Conservation (phyloP, 2,797 vertebrate species). For the Discoglossus pictus region DNA sequence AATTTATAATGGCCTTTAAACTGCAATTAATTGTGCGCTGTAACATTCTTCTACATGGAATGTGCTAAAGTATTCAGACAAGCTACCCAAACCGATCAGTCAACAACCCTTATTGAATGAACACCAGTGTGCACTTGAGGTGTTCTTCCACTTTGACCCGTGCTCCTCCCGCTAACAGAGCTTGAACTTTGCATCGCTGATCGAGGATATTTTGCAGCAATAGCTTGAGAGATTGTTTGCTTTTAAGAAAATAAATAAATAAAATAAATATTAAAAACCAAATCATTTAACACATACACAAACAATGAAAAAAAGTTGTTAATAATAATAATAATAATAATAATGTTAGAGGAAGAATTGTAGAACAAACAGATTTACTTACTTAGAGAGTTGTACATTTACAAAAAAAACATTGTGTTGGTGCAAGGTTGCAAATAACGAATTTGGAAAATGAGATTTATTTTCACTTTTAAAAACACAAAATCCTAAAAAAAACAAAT, state of each 20-base stretch:
- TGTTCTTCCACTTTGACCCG: conserved; percentile 63
- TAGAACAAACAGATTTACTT: too few species aligned
- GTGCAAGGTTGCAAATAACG: too few species aligned
- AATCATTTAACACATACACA: too few species aligned
- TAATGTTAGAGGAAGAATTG: too few species aligned
- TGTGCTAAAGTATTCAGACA: neutral
- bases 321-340: too few species aligned
- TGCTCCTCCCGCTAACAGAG: conserved; percentile 60
- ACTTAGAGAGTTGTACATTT: too few species aligned
- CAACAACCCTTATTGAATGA: conserved; percentile 90
- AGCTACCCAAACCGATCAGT: conserved; percentile 64
- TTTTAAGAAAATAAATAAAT: conserved; percentile 62
- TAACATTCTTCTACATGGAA: neutral
- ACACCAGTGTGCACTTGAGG: conserved; percentile 63
- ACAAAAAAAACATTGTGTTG: too few species aligned
- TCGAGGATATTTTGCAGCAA: conserved; percentile 84
- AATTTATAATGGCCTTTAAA: too few species aligned
- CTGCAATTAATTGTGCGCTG: neutral
- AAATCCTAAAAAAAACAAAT: too few species aligned
- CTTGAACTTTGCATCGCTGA: conserved; percentile 70
- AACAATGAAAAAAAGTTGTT: too few species aligned
- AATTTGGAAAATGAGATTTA: too few species aligned
- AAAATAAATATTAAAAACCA: neutral
- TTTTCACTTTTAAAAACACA: too few species aligned
- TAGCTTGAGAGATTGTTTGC: conserved; percentile 88